Evolutionary conservation across 2,888 invertebrate species (phyloP).

Genomic region (Helobdella robusta): DNA sequence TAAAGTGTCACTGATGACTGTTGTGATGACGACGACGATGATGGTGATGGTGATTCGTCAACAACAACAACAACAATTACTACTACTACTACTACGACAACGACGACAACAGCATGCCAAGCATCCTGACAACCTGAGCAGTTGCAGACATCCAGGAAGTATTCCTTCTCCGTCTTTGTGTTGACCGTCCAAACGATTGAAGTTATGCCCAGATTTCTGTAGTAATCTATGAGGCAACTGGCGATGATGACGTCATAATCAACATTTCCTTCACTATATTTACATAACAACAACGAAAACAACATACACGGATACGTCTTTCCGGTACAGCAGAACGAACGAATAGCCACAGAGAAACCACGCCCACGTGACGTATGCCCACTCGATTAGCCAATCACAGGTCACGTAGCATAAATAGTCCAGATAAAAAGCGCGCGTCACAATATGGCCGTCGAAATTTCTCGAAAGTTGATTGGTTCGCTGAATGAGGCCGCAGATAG

Average conservation of each 20-base stretch:
- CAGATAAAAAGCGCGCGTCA: constrained; percentile 7
- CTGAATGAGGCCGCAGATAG: constrained; percentile 6
- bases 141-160: not conserved
- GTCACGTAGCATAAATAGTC: not conserved
- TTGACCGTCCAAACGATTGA: not conserved
- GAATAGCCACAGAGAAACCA: constrained; percentile 9
- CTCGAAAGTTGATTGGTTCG: not conserved
- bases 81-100: too few relatives aligned
- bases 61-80: too few relatives aligned
- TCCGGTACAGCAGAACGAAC: not conserved
- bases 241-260: not conserved
- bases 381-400: not conserved
- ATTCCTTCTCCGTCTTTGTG: not conserved
- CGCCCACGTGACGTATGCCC: constrained; percentile 8
- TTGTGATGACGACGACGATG: not conserved
- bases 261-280: too few relatives aligned
- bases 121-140: too few relatives aligned
- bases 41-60: not conserved
- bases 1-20: not conserved
- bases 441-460: not conserved
- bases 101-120: too few relatives aligned
- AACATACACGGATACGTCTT: not conserved
- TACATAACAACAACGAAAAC: constrained; percentile 1
- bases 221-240: not conserved
- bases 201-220: constrained; percentile 3